These are phyloP conservation scores for Eugnorisma glareosa DNA, from an alignment of 2,888 invertebrate genomes.

Conservation along the genomic window DNA sequence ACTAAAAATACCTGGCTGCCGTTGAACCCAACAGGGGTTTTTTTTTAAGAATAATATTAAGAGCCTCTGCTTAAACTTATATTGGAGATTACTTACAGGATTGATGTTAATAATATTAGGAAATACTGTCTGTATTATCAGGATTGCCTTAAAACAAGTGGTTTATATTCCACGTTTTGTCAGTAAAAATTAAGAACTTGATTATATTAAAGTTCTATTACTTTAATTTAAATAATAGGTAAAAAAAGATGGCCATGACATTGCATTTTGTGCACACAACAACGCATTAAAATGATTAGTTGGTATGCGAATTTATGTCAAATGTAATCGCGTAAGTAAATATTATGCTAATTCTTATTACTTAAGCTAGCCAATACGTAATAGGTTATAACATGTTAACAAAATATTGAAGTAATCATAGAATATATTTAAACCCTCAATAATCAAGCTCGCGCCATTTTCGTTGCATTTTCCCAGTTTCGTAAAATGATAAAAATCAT, in stretches of 20 bases:
- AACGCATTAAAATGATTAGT: background rate
- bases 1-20: background rate
- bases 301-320: slow-evolving; percentile 8
- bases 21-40: background rate
- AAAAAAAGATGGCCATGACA: background rate
- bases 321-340: slow-evolving; percentile 18
- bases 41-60: background rate
- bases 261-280: background rate
- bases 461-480: background rate
- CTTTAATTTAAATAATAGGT: background rate
- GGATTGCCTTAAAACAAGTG: background rate
- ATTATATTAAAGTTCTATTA: background rate
- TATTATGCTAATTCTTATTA: slow-evolving; percentile 9
- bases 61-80: too few relatives aligned
- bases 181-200: background rate
- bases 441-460: slow-evolving; percentile 12
- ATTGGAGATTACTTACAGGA: too few relatives aligned
- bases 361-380: background rate
- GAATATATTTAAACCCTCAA: slow-evolving; percentile 4
- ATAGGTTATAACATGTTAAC: slow-evolving; percentile 9
- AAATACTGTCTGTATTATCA: background rate
- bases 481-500: background rate
- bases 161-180: background rate
- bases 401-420: slow-evolving; percentile 3
- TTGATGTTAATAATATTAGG: background rate